Percentiles rank a stretch among this genome's conserved stretches.
phyloP scores from a whole-genome alignment of 2,113 vertebrate species.

The Osmerus mordax region DNA sequence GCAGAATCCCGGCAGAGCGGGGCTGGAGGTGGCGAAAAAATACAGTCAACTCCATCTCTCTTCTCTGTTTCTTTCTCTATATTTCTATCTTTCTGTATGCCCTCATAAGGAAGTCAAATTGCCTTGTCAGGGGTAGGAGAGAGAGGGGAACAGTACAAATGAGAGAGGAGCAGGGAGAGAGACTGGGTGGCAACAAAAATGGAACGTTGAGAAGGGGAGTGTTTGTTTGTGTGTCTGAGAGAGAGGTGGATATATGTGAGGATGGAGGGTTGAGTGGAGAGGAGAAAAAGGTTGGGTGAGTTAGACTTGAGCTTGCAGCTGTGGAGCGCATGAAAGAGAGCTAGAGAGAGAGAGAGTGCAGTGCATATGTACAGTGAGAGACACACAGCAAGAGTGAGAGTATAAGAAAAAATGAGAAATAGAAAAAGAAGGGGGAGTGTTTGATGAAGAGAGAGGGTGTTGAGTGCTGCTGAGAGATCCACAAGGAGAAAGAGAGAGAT shows the following conservation, averaged over 20 bases:
- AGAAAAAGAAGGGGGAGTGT: not conserved
- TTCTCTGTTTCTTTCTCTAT: no score
- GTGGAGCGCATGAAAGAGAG: not conserved
- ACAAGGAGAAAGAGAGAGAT: not conserved
- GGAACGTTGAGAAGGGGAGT: slow-evolving; percentile 6
- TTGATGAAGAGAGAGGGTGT: not conserved
- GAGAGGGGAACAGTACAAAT: not conserved
- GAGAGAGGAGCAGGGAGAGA: not conserved
- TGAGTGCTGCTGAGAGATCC: not conserved
- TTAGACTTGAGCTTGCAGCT: slow-evolving; percentile 53
- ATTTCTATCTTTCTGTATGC: no score
- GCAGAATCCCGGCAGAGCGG: no score
- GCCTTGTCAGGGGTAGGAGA: not conserved
- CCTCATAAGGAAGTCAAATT: not conserved
- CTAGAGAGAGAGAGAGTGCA: not conserved
- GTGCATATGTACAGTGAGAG: not conserved
- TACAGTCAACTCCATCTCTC: no score
- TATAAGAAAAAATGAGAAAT: slow-evolving; percentile 26
- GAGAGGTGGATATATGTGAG: slow-evolving; percentile 16
- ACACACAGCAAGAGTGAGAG: not conserved
- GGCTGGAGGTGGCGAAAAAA: no score
- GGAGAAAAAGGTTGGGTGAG: slow-evolving; percentile 7
- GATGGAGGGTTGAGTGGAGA: slow-evolving; percentile 5
- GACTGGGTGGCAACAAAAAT: not conserved
- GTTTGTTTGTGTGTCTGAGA: not conserved